phyloP scores from a whole-genome alignment of 2,113 vertebrate genomes.

The Nannobrachium achirus region DNA sequence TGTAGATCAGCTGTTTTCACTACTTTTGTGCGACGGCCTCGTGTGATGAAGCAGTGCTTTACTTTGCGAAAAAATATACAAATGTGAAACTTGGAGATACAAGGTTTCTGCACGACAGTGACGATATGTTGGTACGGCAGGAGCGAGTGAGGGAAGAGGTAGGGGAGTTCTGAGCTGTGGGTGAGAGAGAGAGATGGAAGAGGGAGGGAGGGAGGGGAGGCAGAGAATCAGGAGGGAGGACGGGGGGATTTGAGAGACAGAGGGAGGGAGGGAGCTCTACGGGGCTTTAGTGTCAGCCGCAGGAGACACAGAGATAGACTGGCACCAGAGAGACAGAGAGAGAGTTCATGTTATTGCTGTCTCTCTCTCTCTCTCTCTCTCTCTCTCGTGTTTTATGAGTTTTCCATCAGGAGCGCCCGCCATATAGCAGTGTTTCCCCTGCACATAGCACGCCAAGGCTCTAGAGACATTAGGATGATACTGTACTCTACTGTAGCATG shows the following conservation, averaged over 20 bases:
- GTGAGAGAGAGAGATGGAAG: slow-evolving; percentile 24
- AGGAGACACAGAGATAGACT: slow-evolving; percentile 67
- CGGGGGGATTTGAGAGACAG: too few species aligned
- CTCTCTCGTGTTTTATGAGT: slow-evolving; percentile 60
- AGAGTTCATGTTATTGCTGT: slow-evolving; percentile 61
- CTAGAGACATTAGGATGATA: neutral
- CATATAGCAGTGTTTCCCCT: slow-evolving; percentile 3
- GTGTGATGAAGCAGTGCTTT: too few species aligned
- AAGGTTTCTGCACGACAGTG: too few species aligned
- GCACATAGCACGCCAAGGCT: neutral
- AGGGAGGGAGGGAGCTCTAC: too few species aligned
- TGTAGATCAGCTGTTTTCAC: too few species aligned
- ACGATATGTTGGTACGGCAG: neutral
- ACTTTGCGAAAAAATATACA: too few species aligned
- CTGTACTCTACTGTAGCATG: slow-evolving; percentile 8
- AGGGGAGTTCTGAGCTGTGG: slow-evolving; percentile 8
- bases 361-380: too few species aligned
- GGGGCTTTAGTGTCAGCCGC: slow-evolving; percentile 61
- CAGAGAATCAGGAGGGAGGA: too few species aligned
- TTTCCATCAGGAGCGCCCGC: slow-evolving; percentile 54
- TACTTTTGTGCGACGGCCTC: too few species aligned
- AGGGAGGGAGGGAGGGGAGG: neutral
- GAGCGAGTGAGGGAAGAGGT: neutral
- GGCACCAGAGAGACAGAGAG: slow-evolving; percentile 54
- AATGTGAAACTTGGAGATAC: too few species aligned